Conservation (phyloP, 2,113 vertebrate genomes). For the Entomyzon cyanotis region DNA sequence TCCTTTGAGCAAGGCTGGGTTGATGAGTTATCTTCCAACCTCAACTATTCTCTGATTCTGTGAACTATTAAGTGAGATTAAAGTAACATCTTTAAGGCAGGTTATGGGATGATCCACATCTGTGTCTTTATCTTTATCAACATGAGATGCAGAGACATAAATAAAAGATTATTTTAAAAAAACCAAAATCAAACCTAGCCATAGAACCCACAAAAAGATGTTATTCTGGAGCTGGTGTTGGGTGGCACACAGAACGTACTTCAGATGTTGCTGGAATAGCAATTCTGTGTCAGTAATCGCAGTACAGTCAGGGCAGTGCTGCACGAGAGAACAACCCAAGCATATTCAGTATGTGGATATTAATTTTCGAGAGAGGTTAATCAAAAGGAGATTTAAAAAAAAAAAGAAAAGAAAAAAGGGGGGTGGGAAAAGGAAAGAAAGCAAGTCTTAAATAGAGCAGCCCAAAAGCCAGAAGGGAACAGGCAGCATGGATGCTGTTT, state of each 20-base stretch:
- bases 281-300: neutral
- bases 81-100: neutral
- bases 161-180: neutral
- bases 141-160: neutral
- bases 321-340: neutral
- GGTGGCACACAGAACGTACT: neutral
- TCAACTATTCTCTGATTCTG: neutral
- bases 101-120: neutral
- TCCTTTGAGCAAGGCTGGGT: neutral
- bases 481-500: neutral
- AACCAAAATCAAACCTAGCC: neutral
- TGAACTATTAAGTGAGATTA: neutral
- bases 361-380: neutral
- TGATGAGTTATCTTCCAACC: neutral
- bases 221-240: neutral
- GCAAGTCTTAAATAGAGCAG: neutral
- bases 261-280: neutral
- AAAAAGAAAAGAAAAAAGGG: fast-evolving
- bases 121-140: neutral
- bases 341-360: neutral
- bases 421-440: neutral
- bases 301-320: neutral
- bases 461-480: neutral
- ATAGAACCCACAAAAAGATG: neutral
- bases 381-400: neutral